These are phyloP conservation scores for Drosophila lini DNA, from an alignment of 1,140 invertebrate genomes.

Conservation along the genomic window DNA sequence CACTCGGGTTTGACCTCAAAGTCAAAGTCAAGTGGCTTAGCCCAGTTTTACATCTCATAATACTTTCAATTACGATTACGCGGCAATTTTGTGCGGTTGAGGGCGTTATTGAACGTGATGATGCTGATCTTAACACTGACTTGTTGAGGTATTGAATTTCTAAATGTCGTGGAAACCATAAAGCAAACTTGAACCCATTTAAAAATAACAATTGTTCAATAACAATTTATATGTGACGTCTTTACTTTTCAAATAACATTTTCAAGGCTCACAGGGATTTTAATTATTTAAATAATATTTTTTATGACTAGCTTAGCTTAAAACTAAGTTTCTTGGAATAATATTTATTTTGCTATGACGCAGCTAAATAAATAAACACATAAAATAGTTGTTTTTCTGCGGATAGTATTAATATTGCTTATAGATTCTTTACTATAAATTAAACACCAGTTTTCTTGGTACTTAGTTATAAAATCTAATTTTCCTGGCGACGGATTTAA, in stretches of 20 bases:
- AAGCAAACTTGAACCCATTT: conserved; percentile 39
- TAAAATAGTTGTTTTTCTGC: too few relatives aligned
- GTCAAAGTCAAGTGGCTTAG: conserved; percentile 65
- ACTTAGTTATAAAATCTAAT: neutral
- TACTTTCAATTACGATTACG: conserved; percentile 40
- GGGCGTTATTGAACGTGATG: conserved; percentile 6
- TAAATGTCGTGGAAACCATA: conserved; percentile 34
- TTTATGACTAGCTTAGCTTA: neutral
- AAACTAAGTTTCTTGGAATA: neutral
- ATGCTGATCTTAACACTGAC: conserved; percentile 64
- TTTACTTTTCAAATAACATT: conserved; percentile 18
- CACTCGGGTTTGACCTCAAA: conserved; percentile 37
- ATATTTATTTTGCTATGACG: neutral
- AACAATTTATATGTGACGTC: conserved; percentile 34
- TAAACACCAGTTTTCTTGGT: neutral
- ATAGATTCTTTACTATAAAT: too few relatives aligned
- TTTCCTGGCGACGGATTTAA: neutral
- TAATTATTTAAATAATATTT: conserved; percentile 3
- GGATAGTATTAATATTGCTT: neutral
- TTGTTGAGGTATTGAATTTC: conserved; percentile 27
- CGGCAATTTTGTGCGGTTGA: conserved; percentile 36
- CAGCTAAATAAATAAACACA: neutral
- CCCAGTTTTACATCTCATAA: conserved; percentile 44
- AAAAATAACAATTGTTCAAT: conserved; percentile 11
- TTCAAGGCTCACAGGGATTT: neutral